Evolutionary conservation across 1,140 invertebrate genomes (phyloP).

Genomic region (Aporrectodea caliginosa): DNA sequence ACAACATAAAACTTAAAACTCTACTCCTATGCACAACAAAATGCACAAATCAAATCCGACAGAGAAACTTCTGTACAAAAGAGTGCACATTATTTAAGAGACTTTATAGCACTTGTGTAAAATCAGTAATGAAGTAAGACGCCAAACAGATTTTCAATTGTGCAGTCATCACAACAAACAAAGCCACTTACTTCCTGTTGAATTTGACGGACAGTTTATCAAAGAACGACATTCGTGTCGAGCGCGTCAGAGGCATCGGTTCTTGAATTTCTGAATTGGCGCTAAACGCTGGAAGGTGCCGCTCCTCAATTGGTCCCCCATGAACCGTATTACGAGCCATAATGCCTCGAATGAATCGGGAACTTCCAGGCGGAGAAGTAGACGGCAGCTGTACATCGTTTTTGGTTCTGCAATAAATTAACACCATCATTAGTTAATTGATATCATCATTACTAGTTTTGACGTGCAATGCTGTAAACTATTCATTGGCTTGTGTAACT

Average conservation of each 20-base stretch:
- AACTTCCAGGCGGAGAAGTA: constrained; percentile 26
- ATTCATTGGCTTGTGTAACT: too few relatives aligned
- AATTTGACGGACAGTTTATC: constrained; percentile 96
- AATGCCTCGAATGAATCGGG: constrained; percentile 82
- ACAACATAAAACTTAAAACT: not conserved
- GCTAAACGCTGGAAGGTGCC: constrained; percentile 48
- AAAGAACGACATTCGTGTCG: constrained; percentile 81
- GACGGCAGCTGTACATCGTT: too few relatives aligned
- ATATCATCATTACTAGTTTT: too few relatives aligned
- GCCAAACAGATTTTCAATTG: not conserved
- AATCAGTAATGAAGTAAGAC: not conserved
- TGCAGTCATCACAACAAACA: not conserved
- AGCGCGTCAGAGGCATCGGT: constrained; percentile 64
- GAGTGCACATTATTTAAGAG: too few relatives aligned
- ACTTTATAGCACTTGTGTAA: too few relatives aligned
- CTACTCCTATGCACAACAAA: not conserved
- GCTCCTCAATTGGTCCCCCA: constrained; percentile 57
- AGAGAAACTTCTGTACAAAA: not conserved
- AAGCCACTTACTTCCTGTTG: constrained; percentile 75
- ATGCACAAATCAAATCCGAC: not conserved
- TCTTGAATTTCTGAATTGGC: constrained; percentile 61
- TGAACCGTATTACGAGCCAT: constrained; percentile 93
- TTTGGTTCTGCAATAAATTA: too few relatives aligned
- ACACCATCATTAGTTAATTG: too few relatives aligned
- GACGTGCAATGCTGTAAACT: too few relatives aligned